Percentiles rank a stretch among this genome's conserved stretches.
Conservation (phyloP, 2,113 vertebrate genomes). For the Numida meleagris region DNA sequence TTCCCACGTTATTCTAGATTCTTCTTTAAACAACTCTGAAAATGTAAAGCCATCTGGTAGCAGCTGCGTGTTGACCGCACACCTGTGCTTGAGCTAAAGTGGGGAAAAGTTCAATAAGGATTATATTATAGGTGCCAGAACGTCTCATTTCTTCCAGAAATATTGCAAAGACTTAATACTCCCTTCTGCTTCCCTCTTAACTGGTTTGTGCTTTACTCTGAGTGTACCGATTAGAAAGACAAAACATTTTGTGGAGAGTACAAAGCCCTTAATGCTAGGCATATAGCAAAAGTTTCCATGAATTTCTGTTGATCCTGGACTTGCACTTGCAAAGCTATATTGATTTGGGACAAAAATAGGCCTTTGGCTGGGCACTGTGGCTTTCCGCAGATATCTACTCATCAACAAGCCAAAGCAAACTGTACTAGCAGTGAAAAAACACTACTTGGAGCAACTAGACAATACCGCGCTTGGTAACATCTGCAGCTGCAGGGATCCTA, state of each 20-base stretch:
- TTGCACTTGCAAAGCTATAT: constrained; percentile 55
- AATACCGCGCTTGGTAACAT: background rate
- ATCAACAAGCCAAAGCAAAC: constrained; percentile 77
- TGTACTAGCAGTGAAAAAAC: constrained; percentile 39
- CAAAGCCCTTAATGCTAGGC: constrained; percentile 30
- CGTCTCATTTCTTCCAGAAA: background rate
- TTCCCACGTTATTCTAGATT: background rate
- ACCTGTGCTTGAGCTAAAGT: constrained; percentile 16
- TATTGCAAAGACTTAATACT: background rate
- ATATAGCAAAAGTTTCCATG: constrained; percentile 74
- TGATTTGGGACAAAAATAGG: constrained; percentile 79
- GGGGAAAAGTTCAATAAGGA: constrained; percentile 27
- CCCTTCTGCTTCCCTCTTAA: background rate
- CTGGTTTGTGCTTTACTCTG: constrained; percentile 1
- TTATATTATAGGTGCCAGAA: constrained; percentile 10
- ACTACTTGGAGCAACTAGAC: constrained; percentile 4
- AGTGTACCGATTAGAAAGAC: constrained; percentile 52
- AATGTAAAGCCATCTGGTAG: constrained; percentile 16
- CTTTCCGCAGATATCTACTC: constrained; percentile 73
- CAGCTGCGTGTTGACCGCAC: constrained; percentile 18
- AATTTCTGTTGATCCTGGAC: constrained; percentile 81
- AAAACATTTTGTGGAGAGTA: constrained; percentile 46
- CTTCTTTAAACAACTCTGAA: background rate
- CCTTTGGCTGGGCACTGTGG: constrained; percentile 58
- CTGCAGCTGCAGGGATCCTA: background rate